phyloP scores from a whole-genome alignment of 2,113 vertebrate genomes.

The Petroica traversi region DNA sequence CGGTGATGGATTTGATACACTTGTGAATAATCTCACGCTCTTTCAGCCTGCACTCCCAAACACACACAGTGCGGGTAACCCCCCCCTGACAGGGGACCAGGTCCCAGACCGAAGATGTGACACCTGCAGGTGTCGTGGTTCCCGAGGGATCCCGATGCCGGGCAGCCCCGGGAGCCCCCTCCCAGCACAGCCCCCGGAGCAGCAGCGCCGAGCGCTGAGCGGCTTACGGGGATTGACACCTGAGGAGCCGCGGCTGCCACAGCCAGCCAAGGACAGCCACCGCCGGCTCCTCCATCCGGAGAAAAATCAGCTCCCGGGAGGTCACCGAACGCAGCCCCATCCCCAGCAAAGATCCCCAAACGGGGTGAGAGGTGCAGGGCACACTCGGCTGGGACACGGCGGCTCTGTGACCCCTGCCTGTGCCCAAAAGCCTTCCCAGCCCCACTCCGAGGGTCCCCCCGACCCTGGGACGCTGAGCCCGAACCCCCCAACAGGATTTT shows the following conservation, averaged over 20 bases:
- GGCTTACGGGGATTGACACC: not conserved
- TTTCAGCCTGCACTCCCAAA: not conserved
- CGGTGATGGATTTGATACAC: not conserved
- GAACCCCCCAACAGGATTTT: rapidly evolving
- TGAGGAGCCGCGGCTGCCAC: not conserved
- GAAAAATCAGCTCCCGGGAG: not conserved
- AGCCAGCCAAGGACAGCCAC: not conserved
- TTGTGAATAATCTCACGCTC: rapidly evolving
- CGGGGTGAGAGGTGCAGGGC: too few relatives aligned
- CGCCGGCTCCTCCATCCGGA: not conserved
- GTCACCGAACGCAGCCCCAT: not conserved
- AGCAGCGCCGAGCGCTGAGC: not conserved
- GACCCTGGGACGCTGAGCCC: rapidly evolving
- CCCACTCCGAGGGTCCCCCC: not conserved
- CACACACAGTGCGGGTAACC: rapidly evolving
- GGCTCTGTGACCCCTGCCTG: not conserved
- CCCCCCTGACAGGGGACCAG: not conserved
- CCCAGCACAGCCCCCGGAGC: not conserved
- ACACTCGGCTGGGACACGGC: rapidly evolving
- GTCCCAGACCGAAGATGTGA: rapidly evolving
- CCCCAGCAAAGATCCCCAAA: not conserved
- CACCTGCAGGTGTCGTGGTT: rapidly evolving
- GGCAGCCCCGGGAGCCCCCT: not conserved
- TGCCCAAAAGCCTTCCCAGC: not conserved
- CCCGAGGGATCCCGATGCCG: not conserved